Base-by-base conservation (phyloP, 2,888 invertebrate species). In the Eupeodes latifasciatus region DNA sequence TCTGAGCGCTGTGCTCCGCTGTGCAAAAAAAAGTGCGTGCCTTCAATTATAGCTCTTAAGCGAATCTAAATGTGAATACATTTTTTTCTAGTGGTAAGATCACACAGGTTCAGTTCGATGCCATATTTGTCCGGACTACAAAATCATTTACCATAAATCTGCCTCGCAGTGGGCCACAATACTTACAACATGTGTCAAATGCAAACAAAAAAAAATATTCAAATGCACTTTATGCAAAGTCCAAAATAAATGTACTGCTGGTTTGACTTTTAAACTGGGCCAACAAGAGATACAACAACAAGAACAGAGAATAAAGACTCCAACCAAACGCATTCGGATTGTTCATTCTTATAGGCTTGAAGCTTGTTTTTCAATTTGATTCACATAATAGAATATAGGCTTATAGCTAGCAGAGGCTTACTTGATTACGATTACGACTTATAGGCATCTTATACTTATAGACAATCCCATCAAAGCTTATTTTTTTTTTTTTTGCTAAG, bases 81-180 rank as follows among this genome's bases (percentile, higher is more conserved):
- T 16, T 44, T 34, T 27, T 49, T 19, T 51, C 59, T 49, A 11
- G 2, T 64, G 47, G 47, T 16, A 36, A 82, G 71, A 87, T 66
- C 84, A 78, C 59, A 59, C 14, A 12, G 80, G 66, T 85, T 75
- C 84, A 75, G n/a, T 53, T 61, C 57, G 76, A 66, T 81, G 67
- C 84, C 84, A 84, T 84, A 84, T 88, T 47, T 62, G 80, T 69
- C 62, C 53, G 47, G 79, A 80, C 72, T 66, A 55, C 84, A 67
- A 84, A 72, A 76, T 19, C 87, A 81, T 85, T 88, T 85, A 78
- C 81, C 78, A 88, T 88, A 81, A 85, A 88, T 85, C 81, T 81
- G 40, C 53, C 59, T 67, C 40, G 34, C 77, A 88, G 69, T 85
- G 72, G 87, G 84, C 80, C 59, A 59, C 71, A 51, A 11, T 44